Evolutionary conservation across 2,113 vertebrate species (phyloP).

Genomic region (Caracal caracal): DNA sequence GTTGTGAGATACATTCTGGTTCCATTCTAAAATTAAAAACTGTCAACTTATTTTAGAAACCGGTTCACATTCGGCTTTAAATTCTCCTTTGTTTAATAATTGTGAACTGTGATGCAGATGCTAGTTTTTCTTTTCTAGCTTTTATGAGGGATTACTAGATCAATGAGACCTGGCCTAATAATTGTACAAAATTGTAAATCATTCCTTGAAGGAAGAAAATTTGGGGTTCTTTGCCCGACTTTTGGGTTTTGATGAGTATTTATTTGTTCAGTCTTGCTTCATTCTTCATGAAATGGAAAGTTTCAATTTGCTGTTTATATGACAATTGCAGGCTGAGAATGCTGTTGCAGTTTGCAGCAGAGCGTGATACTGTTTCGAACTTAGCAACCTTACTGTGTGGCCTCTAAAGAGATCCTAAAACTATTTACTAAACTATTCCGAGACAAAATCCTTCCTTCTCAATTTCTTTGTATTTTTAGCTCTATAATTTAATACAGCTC

Average conservation of each 20-base stretch:
- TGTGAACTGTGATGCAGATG: background rate
- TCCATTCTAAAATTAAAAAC: constrained; percentile 23
- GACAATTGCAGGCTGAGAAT: background rate
- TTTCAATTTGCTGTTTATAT: background rate
- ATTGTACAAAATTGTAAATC: background rate
- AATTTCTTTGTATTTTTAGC: background rate
- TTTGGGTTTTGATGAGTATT: background rate
- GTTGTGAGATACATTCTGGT: background rate
- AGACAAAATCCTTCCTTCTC: background rate
- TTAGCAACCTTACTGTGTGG: background rate
- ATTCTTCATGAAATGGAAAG: background rate
- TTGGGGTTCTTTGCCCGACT: background rate
- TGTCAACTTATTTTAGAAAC: background rate
- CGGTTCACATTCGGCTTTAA: background rate
- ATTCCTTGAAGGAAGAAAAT: background rate
- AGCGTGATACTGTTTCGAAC: background rate
- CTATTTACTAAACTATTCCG: background rate
- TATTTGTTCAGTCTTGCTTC: background rate
- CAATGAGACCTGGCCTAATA: background rate
- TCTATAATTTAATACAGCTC: background rate
- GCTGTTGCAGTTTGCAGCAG: background rate
- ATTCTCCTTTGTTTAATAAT: constrained; percentile 9
- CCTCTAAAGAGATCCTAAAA: background rate
- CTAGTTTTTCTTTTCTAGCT: background rate
- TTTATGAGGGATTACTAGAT: background rate